These are phyloP conservation scores for Charina bottae DNA, from an alignment of 2,113 vertebrate genomes.

Conservation along the genomic window DNA sequence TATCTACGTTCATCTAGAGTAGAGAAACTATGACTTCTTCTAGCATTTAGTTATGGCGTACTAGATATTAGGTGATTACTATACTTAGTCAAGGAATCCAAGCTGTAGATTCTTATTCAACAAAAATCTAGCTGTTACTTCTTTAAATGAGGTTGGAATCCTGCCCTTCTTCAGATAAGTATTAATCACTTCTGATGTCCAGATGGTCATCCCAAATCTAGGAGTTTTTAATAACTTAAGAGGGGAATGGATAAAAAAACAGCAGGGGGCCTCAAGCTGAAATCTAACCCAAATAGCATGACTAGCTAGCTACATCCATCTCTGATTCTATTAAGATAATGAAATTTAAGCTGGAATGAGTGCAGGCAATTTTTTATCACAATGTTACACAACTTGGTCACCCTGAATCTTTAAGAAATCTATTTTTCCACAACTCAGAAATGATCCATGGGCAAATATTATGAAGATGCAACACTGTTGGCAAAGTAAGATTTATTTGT, in stretches of 20 bases:
- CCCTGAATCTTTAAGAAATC: neutral
- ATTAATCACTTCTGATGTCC: neutral
- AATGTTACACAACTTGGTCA: neutral
- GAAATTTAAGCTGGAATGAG: neutral
- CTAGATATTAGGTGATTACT: neutral
- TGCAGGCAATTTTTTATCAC: neutral
- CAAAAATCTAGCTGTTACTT: neutral
- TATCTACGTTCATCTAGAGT: neutral
- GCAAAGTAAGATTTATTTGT: neutral
- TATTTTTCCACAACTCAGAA: neutral
- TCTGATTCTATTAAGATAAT: neutral
- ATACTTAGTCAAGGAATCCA: neutral
- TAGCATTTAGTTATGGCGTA: neutral
- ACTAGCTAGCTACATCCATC: neutral
- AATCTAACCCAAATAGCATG: neutral
- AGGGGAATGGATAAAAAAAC: neutral
- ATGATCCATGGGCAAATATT: neutral
- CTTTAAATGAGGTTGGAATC: neutral
- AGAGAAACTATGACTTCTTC: neutral
- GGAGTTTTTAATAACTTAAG: neutral
- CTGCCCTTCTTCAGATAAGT: neutral
- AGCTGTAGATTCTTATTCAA: neutral
- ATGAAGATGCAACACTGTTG: neutral
- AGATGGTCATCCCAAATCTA: neutral
- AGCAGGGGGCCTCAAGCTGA: neutral